These are phyloP conservation scores for Arenaria interpres DNA, from an alignment of 2,113 vertebrate species.

Conservation along the genomic window DNA sequence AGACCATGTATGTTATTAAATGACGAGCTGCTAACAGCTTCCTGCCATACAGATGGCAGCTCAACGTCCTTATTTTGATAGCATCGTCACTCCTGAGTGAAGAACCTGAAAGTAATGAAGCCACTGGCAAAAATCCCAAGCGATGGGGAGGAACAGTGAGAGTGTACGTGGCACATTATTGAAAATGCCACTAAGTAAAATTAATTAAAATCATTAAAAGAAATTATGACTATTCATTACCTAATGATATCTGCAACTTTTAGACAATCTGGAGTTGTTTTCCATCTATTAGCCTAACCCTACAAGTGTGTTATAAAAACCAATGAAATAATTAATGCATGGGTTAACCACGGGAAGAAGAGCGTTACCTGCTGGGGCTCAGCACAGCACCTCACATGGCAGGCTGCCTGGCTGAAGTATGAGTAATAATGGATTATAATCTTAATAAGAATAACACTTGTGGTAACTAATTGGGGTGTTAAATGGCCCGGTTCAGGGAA, in stretches of 20 bases:
- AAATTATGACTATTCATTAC: neutral
- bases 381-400: accelerated
- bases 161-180: neutral
- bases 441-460: neutral
- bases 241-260: neutral
- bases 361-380: neutral
- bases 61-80: neutral
- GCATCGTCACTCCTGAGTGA: neutral
- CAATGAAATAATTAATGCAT: neutral
- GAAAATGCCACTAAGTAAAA: constrained; percentile 34
- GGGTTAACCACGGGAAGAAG: neutral
- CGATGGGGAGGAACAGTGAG: neutral
- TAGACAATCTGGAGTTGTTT: neutral
- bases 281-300: neutral
- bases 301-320: neutral
- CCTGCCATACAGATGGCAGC: constrained; percentile 5
- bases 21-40: neutral
- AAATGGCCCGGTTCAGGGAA: neutral
- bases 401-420: neutral
- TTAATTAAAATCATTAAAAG: constrained; percentile 31
- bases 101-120: constrained; percentile 3
- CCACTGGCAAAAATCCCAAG: constrained; percentile 18
- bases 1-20: neutral
- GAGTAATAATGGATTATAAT: neutral
- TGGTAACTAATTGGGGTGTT: neutral